A percentile compares a stretch with the other conserved stretches of the same genome.
These are phyloP conservation scores for Plebejus argus DNA, from an alignment of 2,888 invertebrate genomes.

Conservation along the genomic window DNA sequence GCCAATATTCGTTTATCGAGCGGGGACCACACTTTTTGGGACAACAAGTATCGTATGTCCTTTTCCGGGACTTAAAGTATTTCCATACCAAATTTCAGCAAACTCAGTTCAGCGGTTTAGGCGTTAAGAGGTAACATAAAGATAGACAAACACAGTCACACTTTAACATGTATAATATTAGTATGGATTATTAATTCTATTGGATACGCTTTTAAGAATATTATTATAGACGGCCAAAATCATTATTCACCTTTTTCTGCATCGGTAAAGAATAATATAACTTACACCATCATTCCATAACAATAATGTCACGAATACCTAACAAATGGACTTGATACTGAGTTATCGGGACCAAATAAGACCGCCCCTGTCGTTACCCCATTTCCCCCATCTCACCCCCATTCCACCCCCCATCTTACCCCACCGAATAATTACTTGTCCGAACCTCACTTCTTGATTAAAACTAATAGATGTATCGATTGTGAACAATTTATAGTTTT, in stretches of 20 bases:
- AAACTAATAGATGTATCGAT: conserved; percentile 26
- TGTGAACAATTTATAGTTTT: conserved; percentile 6
- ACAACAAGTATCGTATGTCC: no score
- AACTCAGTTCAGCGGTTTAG: no score
- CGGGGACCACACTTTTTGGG: no score
- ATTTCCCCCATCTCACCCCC: background rate
- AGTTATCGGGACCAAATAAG: conserved; percentile 2
- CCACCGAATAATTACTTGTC: conserved; percentile 24
- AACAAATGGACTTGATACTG: conserved; percentile 4
- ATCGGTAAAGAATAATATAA: background rate
- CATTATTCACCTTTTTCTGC: background rate
- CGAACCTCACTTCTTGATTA: conserved; percentile 23
- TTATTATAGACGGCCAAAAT: no score
- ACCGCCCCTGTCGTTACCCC: conserved; percentile 13
- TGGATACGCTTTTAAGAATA: no score
- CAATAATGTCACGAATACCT: conserved; percentile 9
- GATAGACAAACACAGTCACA: no score
- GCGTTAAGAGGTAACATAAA: no score
- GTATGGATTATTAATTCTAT: no score
- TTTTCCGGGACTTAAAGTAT: no score
- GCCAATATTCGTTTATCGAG: no score
- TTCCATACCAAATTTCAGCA: no score
- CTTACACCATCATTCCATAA: background rate
- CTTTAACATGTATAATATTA: no score
- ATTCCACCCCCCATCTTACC: background rate